Evolutionary conservation across 2,888 invertebrate species (phyloP), one percentile per base, ranked within the genome.

Genomic region (Onchidella celtica): DNA sequence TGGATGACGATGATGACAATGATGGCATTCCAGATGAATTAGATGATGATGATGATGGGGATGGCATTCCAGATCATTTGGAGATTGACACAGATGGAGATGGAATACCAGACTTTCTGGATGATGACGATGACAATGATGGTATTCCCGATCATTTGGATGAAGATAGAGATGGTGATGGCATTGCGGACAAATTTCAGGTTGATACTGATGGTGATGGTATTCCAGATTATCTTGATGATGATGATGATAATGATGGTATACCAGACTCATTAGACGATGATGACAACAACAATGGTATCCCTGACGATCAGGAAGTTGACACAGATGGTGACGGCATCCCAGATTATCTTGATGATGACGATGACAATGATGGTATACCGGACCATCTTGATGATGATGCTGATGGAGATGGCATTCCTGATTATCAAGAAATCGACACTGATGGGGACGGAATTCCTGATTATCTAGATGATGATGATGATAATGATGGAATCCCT

Each of bases 321-420:
- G 92, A 92, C 79, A 86, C 85, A 17, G 92, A 92, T 83, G 90
- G 90, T 36, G 92, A 92, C 83, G 92, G 92, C 2, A 91, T 92
- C 75, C 91, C 91, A 6, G 91, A 92, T 74, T 84, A 86, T 57
- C 73, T 87, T 6, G 91, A 91, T 79, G 84, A 88, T 59, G 90
- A 90, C 84, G 87, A 89, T 85, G 89, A 91, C 81, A 89, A 89
- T 34, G 89, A 91, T 85, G 91, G 91, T 24, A 89, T 90, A 34
- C 90, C 90, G 0, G 90, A 91, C 78, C 82, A 88, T 63, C 69
- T 87, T 9, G 90, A 91, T 76, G 85, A 88, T 32, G 91, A 91
- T 66, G 86, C 83, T 61, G 90, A 91, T 73, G 86, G 86, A 9
- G 89, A 90, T 83, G 91, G 91, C 3, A 89, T 91, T 47, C 91